Evolutionary conservation across 2,797 vertebrate genomes (phyloP).

Genomic region (Cyprinodon diabolis): DNA sequence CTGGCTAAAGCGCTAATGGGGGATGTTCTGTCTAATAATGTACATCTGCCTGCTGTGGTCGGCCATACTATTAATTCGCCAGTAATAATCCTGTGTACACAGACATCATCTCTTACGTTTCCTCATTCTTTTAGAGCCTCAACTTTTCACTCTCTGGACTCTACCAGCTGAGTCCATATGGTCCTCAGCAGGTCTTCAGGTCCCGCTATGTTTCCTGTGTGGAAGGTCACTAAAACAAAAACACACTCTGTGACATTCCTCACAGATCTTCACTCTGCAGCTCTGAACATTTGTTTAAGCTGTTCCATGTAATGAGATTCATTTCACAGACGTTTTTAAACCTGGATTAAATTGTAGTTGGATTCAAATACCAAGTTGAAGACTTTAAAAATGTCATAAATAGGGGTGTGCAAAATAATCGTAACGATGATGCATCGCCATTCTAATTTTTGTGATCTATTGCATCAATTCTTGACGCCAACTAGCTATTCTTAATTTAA

Average conservation of each 20-base stretch:
- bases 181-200: conserved; percentile 41
- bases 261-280: background rate
- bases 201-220: conserved; percentile 32
- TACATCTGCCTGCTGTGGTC: background rate
- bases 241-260: background rate
- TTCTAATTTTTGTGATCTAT: no score
- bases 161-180: conserved; percentile 65
- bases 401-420: no score
- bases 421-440: no score
- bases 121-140: conserved; percentile 9
- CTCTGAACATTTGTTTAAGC: background rate
- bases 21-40: no score
- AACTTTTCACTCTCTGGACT: conserved; percentile 20
- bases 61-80: background rate
- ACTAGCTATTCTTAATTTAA: no score
- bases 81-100: background rate
- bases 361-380: no score
- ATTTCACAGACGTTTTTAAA: background rate
- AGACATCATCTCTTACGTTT: conserved; percentile 1
- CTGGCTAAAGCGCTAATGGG: no score
- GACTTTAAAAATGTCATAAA: no score
- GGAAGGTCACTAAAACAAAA: conserved; percentile 33
- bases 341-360: background rate
- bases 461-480: no score
- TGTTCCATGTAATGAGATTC: background rate